Conservation (phyloP, 2,113 vertebrate genomes). For the Oceanodroma tethys region DNA sequence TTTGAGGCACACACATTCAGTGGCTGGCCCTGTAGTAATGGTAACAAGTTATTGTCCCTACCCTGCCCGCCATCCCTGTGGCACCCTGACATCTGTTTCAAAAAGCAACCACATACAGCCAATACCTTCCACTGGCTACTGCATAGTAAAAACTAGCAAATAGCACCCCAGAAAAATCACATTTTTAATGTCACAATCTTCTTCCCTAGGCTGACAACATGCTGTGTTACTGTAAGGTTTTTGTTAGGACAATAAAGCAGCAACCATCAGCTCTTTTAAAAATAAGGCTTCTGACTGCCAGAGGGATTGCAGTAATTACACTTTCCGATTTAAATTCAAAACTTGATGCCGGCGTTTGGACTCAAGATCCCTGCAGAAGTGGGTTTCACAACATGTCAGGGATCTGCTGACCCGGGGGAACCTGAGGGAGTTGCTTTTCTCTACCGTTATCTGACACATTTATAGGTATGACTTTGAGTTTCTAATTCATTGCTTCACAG, state of each 20-base stretch:
- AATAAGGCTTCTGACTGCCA: neutral
- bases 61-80: neutral
- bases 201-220: fast-evolving
- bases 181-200: neutral
- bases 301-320: neutral
- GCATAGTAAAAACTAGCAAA: neutral
- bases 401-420: neutral
- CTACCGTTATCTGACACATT: neutral
- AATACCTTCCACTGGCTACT: neutral
- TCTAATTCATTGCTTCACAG: neutral
- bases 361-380: neutral
- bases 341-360: neutral
- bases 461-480: fast-evolving
- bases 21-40: neutral
- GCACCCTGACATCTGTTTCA: fast-evolving
- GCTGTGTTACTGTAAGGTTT: neutral
- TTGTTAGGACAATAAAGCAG: neutral
- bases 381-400: neutral
- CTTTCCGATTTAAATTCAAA: neutral
- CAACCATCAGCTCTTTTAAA: neutral
- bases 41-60: neutral
- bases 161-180: fast-evolving
- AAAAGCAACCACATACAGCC: neutral
- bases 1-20: neutral
- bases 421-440: neutral